A percentile compares a stretch with the other conserved stretches of the same genome.
Evolutionary conservation across 2,888 invertebrate genomes (phyloP).

Genomic region (Eupithecia insigniata): DNA sequence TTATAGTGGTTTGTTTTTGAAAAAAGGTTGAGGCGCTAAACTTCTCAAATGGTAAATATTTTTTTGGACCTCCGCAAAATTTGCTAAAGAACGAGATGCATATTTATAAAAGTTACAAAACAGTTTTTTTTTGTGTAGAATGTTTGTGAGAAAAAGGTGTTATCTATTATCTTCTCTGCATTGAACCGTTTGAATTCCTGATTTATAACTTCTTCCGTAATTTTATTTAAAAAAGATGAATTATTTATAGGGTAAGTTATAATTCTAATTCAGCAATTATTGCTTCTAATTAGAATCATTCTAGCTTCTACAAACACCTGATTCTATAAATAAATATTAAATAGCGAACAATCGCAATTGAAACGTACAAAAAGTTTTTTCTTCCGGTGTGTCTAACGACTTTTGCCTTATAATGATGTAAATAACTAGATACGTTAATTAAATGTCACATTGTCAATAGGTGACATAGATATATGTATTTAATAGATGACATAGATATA

Average conservation of each 20-base stretch:
- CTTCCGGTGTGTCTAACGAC: conserved; percentile 7
- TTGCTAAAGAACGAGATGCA: too few relatives aligned
- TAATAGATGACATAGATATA: too few relatives aligned
- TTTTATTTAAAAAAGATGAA: not conserved
- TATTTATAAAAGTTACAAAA: too few relatives aligned
- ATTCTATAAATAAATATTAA: not conserved
- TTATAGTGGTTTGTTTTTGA: conserved; percentile 13
- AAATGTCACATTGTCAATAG: conserved; percentile 5
- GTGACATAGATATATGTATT: not conserved
- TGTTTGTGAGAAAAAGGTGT: too few relatives aligned
- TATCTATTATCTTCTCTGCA: not conserved
- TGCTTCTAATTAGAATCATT: not conserved
- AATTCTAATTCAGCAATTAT: not conserved
- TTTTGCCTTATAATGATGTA: not conserved
- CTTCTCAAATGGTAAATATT: not conserved
- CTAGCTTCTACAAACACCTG: not conserved
- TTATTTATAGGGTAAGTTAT: not conserved
- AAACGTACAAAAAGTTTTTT: not conserved
- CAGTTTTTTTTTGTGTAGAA: too few relatives aligned
- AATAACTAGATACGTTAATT: not conserved
- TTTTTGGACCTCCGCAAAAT: not conserved
- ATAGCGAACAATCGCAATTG: not conserved
- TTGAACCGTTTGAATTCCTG: not conserved
- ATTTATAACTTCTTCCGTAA: not conserved
- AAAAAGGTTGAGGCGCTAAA: conserved; percentile 13